Evolutionary conservation across 2,888 invertebrate species (phyloP).

Genomic region (Plutella xylostella): DNA sequence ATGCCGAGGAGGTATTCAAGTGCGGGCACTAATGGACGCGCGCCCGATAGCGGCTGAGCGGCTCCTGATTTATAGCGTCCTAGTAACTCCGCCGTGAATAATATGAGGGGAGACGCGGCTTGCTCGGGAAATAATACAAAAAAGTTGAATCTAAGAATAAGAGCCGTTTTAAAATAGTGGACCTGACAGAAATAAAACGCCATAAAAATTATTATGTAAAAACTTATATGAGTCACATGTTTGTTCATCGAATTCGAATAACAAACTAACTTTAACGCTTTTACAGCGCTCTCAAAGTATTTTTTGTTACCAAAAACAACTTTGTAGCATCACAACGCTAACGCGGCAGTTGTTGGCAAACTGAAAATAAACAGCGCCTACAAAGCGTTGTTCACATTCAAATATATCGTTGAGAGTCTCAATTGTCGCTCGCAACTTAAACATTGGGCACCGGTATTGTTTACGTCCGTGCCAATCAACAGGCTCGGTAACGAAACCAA

Average conservation of each 20-base stretch:
- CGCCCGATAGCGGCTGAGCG: slow-evolving; percentile 40
- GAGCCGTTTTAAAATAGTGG: too few relatives aligned
- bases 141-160: too few relatives aligned
- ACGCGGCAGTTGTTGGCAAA: too few relatives aligned
- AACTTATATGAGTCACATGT: slow-evolving; percentile 14
- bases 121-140: not conserved
- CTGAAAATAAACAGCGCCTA: slow-evolving; percentile 24
- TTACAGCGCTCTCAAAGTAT: not conserved
- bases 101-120: slow-evolving; percentile 29
- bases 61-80: slow-evolving; percentile 49
- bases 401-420: slow-evolving; percentile 47
- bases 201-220: not conserved
- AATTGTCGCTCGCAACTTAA: slow-evolving; percentile 63
- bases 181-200: not conserved
- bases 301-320: slow-evolving; percentile 20
- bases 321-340: slow-evolving; percentile 21
- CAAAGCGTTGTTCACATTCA: slow-evolving; percentile 35
- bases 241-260: not conserved
- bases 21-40: slow-evolving; percentile 49
- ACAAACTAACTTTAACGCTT: slow-evolving; percentile 1
- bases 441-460: slow-evolving; percentile 58
- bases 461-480: slow-evolving; percentile 67
- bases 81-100: slow-evolving; percentile 58
- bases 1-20: not conserved
- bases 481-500: slow-evolving; percentile 69